Conservation (phyloP, 2,888 invertebrate genomes). For the Lymantria dispar region DNA sequence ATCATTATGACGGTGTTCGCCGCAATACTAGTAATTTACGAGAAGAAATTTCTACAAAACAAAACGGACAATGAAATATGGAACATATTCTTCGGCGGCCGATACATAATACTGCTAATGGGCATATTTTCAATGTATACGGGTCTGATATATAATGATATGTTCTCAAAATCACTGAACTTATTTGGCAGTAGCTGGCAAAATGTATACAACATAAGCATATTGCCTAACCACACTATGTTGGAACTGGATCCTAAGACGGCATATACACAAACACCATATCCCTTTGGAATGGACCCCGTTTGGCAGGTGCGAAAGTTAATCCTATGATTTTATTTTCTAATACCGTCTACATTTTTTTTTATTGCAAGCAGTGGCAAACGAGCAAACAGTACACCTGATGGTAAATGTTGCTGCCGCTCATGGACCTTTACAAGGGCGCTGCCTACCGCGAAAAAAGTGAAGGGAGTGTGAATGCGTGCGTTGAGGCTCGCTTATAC, state of each 20-base stretch:
- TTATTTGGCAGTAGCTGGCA: constrained; percentile 86
- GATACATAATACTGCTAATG: constrained; percentile 89
- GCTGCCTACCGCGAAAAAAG: too few species aligned
- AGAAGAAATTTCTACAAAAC: constrained; percentile 79
- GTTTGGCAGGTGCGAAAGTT: constrained; percentile 82
- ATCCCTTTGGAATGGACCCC: constrained; percentile 88
- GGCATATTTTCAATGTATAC: constrained; percentile 89
- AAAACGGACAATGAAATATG: constrained; percentile 85
- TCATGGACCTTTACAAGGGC: too few species aligned
- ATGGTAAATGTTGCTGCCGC: too few species aligned
- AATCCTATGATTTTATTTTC: too few species aligned
- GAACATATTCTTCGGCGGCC: constrained; percentile 87
- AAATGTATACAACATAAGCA: constrained; percentile 59
- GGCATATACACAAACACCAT: constrained; percentile 74
- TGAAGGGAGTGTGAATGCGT: too few species aligned
- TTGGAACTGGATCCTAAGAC: constrained; percentile 72
- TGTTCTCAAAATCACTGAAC: constrained; percentile 87
- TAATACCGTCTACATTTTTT: too few species aligned
- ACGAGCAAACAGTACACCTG: too few species aligned
- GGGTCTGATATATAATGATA: constrained; percentile 88
- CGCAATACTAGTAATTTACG: constrained; percentile 84
- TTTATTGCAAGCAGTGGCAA: too few species aligned
- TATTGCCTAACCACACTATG: constrained; percentile 44
- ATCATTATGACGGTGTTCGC: constrained; percentile 85
- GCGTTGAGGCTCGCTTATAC: too few species aligned